phyloP scores from a whole-genome alignment of 2,888 invertebrate genomes.

The Onchidella celtica region DNA sequence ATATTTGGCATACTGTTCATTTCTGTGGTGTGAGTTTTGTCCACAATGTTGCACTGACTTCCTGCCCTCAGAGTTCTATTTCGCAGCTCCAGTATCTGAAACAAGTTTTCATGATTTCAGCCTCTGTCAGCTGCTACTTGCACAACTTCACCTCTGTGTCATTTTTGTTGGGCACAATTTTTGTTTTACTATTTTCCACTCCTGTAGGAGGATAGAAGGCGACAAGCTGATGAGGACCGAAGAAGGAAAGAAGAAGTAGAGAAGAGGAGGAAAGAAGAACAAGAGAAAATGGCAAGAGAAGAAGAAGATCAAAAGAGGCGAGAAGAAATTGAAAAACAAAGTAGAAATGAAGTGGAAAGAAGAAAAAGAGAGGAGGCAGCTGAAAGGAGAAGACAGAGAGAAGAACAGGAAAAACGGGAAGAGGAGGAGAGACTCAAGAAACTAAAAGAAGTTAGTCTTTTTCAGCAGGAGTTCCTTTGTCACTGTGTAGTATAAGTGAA shows the following conservation, averaged over 20 bases:
- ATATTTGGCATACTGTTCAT: no score
- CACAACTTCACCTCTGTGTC: not conserved
- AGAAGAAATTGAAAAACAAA: slow-evolving; percentile 49
- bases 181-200: no score
- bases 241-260: slow-evolving; percentile 29
- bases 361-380: slow-evolving; percentile 50
- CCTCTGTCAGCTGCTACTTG: not conserved
- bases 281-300: slow-evolving; percentile 34
- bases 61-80: no score
- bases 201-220: slow-evolving; percentile 3
- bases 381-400: slow-evolving; percentile 53
- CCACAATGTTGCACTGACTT: not conserved
- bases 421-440: slow-evolving; percentile 25
- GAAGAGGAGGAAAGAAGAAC: slow-evolving; percentile 47
- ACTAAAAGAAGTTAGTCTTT: slow-evolving; percentile 26
- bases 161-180: not conserved
- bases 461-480: no score
- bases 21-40: no score
- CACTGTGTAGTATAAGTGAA: no score
- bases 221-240: not conserved
- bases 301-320: slow-evolving; percentile 47
- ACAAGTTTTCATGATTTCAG: no score
- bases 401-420: slow-evolving; percentile 43
- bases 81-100: no score
- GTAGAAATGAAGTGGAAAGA: slow-evolving; percentile 49